Evolutionary conservation across 2,797 vertebrate genomes (phyloP).

Genomic region (Falco biarmicus): DNA sequence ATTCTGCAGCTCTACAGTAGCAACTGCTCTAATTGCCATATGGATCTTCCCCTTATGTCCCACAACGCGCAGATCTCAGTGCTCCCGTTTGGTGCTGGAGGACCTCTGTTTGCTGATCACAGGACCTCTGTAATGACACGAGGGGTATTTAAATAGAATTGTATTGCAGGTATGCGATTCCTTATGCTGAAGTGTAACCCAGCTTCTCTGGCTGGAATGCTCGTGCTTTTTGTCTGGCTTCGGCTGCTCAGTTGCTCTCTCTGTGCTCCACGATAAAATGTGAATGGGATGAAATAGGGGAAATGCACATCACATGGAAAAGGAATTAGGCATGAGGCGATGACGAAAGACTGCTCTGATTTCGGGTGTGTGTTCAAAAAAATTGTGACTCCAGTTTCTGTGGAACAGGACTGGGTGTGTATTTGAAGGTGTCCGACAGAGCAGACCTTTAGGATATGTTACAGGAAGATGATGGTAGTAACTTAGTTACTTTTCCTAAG

Average conservation of each 20-base stretch:
- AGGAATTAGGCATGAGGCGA: neutral
- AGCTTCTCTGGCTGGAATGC: neutral
- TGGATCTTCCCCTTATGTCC: neutral
- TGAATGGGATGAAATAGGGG: neutral
- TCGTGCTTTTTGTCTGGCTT: neutral
- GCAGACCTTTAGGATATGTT: neutral
- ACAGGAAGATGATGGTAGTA: neutral
- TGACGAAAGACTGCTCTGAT: neutral
- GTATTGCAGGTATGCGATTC: neutral
- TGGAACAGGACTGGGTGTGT: neutral
- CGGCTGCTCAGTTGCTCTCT: neutral
- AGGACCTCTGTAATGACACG: neutral
- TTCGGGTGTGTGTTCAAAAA: neutral
- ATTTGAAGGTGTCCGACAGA: neutral
- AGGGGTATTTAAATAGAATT: neutral
- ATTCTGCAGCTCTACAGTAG: neutral
- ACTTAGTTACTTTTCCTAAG: neutral
- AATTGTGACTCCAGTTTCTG: neutral
- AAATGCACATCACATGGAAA: neutral
- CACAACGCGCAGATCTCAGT: neutral
- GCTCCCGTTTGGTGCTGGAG: neutral
- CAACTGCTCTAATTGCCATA: neutral
- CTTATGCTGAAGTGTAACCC: neutral
- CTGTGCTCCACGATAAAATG: neutral
- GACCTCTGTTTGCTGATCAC: neutral